Evolutionary conservation across 2,797 vertebrate genomes (phyloP).

Genomic region (Bradypodion pumilum): DNA sequence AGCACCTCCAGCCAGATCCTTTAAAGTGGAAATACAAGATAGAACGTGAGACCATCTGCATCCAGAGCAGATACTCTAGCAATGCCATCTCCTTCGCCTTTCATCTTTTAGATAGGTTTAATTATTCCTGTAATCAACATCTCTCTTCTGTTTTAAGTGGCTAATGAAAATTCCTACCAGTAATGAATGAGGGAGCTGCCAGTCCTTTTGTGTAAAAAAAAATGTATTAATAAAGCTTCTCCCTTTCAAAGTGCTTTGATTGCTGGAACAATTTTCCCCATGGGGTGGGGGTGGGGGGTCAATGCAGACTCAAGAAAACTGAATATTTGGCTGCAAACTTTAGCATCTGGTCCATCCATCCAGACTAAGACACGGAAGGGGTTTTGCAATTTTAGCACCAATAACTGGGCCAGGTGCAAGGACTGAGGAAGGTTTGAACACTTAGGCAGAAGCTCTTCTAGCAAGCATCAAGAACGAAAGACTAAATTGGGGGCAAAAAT

Average conservation of each 20-base stretch:
- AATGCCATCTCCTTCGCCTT: not conserved
- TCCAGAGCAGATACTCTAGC: not conserved
- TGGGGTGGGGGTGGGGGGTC: too few species aligned
- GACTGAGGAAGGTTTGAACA: not conserved
- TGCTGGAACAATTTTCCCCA: not conserved
- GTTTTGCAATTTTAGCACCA: not conserved
- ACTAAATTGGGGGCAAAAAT: not conserved
- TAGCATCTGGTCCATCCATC: not conserved
- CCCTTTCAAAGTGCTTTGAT: not conserved
- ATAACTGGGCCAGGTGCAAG: not conserved
- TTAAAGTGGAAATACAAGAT: not conserved
- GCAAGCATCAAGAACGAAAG: not conserved
- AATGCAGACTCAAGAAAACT: not conserved
- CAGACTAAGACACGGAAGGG: not conserved
- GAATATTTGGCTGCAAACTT: not conserved
- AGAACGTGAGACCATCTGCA: too few species aligned
- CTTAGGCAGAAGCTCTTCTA: not conserved
- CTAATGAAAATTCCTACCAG: not conserved
- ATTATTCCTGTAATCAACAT: not conserved
- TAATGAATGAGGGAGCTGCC: not conserved
- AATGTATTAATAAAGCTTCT: not conserved
- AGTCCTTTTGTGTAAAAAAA: not conserved
- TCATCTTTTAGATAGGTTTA: not conserved
- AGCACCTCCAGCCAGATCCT: not conserved
- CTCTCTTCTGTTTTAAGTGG: slow-evolving; percentile 8